A percentile compares a stretch with the other conserved stretches of the same genome.
phyloP scores from a whole-genome alignment of 2,797 vertebrate genomes.

The Muscicapa striata region DNA sequence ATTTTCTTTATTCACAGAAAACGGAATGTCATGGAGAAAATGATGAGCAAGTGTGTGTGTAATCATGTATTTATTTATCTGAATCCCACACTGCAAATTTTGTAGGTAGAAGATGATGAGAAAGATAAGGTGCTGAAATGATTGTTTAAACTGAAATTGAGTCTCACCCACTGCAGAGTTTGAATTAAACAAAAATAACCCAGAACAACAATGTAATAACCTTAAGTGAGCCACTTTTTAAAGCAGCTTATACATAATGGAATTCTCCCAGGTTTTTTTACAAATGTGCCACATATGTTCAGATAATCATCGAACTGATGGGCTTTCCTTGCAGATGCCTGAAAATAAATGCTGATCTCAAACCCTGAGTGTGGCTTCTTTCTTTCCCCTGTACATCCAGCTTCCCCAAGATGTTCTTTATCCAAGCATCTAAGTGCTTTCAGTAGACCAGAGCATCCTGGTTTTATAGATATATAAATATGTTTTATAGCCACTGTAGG shows the following conservation, averaged over 20 bases:
- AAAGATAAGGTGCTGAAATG: slow-evolving; percentile 65
- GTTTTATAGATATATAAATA: slow-evolving; percentile 66
- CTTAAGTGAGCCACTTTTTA: slow-evolving; percentile 67
- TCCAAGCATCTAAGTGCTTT: slow-evolving; percentile 45
- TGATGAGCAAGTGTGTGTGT: slow-evolving; percentile 36
- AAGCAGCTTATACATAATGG: slow-evolving; percentile 69
- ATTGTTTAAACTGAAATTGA: slow-evolving; percentile 74
- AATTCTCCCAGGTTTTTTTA: slow-evolving; percentile 63
- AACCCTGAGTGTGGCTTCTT: slow-evolving; percentile 2
- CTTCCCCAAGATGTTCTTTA: slow-evolving; percentile 2
- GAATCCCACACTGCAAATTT: slow-evolving; percentile 42
- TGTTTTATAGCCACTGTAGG: slow-evolving; percentile 38
- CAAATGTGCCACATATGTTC: slow-evolving; percentile 54
- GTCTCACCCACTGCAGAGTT: slow-evolving; percentile 56
- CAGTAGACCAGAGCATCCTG: slow-evolving; percentile 32
- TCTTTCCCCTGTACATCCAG: neutral
- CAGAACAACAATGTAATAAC: slow-evolving; percentile 65
- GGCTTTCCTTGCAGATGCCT: slow-evolving; percentile 22
- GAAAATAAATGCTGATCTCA: slow-evolving; percentile 55
- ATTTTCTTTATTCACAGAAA: slow-evolving; percentile 62
- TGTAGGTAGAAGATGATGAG: slow-evolving; percentile 61
- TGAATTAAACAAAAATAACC: slow-evolving; percentile 74
- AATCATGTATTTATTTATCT: slow-evolving; percentile 67
- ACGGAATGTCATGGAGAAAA: slow-evolving; percentile 42
- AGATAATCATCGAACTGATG: slow-evolving; percentile 59